Evolutionary conservation across 2,113 vertebrate genomes (phyloP), one percentile per base, ranked within the genome.

Genomic region (Tapirus terrestris): DNA sequence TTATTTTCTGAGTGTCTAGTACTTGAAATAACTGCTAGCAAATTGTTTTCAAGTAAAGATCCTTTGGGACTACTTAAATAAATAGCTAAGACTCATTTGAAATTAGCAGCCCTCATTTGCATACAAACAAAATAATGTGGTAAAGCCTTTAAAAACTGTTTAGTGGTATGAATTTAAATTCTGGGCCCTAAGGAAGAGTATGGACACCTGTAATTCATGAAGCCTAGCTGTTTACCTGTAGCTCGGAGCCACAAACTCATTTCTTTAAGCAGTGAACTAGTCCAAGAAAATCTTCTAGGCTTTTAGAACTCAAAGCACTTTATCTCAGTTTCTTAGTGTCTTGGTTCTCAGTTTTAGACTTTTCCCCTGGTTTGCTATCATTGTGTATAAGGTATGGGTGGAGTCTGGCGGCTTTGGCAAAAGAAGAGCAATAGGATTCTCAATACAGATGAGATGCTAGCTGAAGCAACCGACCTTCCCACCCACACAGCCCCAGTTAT

Each of bases 71-170:
- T 93, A 89, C 80, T 98, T 98, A 97, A 97, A 97, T 94, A 98
- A 97, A 97, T 97, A 96, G 95, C 96, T 98, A 95, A 97, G 97
- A 97, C 95, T 97, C 92, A 85, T 97, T 97, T 96, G 94, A 98
- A 98, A 98, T 98, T 97, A 98, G 83, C 97, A 94, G 75, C 12
- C 23, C 61, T 97, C 92, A 98, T 98, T 98, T 98, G 95, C 97
- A 98, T 98, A 97, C 92, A 97, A 97, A 98, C 94, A 98, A 98
- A 98, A 98, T 98, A 97, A 98, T 81, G 92, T 61, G 89, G n/a
- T 82, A 93, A 92, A 90, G 97, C 92, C 70, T 97, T 98, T 97
- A 96, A 97, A 98, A 97, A 97, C 89, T 96, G 86, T 96, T 98
- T 83, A 81, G 92, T 88, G 89, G 89, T 98, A 98, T 98, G 95